A percentile compares a stretch with the other conserved stretches of the same genome.
phyloP scores from a whole-genome alignment of 2,113 vertebrate genomes.

The Melanostigma gelatinosum region DNA sequence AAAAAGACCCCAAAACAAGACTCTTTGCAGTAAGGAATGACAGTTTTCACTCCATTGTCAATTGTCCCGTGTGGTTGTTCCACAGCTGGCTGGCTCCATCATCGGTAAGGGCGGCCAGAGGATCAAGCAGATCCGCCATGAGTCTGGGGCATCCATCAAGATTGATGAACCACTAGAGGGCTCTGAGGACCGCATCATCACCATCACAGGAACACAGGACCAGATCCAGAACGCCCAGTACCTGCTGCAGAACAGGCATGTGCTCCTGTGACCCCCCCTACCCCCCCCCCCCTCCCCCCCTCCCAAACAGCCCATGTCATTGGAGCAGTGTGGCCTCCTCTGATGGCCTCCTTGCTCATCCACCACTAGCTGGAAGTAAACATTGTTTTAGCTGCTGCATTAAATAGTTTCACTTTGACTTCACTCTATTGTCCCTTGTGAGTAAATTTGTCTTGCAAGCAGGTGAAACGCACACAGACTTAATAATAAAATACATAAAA shows the following conservation, averaged over 20 bases:
- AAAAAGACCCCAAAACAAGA: neutral
- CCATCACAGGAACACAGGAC: slow-evolving; percentile 98
- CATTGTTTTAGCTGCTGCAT: neutral
- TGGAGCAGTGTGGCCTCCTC: slow-evolving; percentile 8
- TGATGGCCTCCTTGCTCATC: neutral
- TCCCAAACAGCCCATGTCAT: neutral
- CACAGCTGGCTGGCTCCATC: slow-evolving; percentile 95
- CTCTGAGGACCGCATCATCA: slow-evolving; percentile 98
- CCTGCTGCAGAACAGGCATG: slow-evolving; percentile 97
- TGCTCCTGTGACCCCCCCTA: slow-evolving; percentile 13
- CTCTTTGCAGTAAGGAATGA: neutral
- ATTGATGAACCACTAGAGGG: slow-evolving; percentile 98
- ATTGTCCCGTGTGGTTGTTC: neutral
- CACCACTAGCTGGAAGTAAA: slow-evolving; percentile 5
- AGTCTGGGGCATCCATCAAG: slow-evolving; percentile 98
- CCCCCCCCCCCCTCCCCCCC: neutral
- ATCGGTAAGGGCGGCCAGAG: slow-evolving; percentile 97
- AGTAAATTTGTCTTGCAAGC: neutral
- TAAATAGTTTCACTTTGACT: neutral
- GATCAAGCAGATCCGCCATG: slow-evolving; percentile 97
- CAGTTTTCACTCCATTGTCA: neutral
- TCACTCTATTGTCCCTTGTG: neutral
- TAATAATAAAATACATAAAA: neutral
- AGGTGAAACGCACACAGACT: neutral
- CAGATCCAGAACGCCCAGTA: slow-evolving; percentile 99